Base-by-base conservation (phyloP, 2,797 vertebrate genomes). In the Hyperoplus immaculatus region DNA sequence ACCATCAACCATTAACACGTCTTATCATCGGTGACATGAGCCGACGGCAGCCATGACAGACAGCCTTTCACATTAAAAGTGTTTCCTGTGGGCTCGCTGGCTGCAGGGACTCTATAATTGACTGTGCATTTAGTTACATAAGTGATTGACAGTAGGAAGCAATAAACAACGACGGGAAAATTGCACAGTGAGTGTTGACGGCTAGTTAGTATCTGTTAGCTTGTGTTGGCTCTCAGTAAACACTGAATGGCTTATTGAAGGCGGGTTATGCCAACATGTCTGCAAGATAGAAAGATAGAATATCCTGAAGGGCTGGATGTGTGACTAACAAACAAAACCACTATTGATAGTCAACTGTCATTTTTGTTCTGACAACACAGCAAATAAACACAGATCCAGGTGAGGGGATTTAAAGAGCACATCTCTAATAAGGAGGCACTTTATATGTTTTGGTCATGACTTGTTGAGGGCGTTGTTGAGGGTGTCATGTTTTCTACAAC, bases 171-270 rank as follows among this genome's bases (percentile, higher is more conserved):
- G n/a, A 60, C 43, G 13, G 29, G 41, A 41, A 42, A 59, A 21
- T 21, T 12, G 7, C 18, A n/a, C 6, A 21, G 57, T 54, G 49
- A 76, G 38, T 74, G 55, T 51, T 82, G 60, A 78, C 50, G n/a
- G 18, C 7, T 80, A 60, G 61, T 72, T 39, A 69, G 5, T 21
- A 41, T 58, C n/a, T 8, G 10, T 72, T 63, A 55, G 57, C 55
- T 41, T 75, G 43, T 43, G n/a, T 73, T 42, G 53, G 60, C 46
- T 71, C 36, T 58, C n/a, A 50, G 54, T 71, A 64, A 78, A 77
- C 62, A 80, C 15, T 6, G 5, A 56, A 58, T 7, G 11, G 38
- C 71, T 74, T 36, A 54, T 36, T 51, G 29, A 11, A 43, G 38
- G 29, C 36, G n/a, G 9, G 51, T 57, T n/a, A 36, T 70, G 21